Percentiles rank a stretch among this genome's conserved stretches.
These are phyloP conservation scores for Okamejei kenojei DNA, from an alignment of 2,797 vertebrate genomes.

Conservation along the genomic window DNA sequence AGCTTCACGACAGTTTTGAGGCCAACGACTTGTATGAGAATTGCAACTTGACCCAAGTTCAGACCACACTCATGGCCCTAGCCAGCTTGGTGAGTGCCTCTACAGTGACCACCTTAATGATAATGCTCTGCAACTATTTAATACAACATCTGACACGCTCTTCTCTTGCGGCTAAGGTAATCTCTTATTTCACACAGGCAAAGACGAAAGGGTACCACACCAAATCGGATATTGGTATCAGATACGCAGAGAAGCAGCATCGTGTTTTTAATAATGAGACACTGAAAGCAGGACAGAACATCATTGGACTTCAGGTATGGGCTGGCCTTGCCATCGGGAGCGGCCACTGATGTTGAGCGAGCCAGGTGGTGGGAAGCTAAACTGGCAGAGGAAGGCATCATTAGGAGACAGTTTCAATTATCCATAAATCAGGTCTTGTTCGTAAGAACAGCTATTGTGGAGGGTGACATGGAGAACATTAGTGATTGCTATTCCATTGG, in stretches of 20 bases:
- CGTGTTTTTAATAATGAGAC: slow-evolving; percentile 78
- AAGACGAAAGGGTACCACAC: slow-evolving; percentile 79
- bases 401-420: background rate
- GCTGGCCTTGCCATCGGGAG: background rate
- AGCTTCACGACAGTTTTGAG: slow-evolving; percentile 82
- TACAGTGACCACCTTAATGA: background rate
- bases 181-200: slow-evolving; percentile 57
- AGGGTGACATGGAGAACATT: background rate
- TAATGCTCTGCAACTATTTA: background rate
- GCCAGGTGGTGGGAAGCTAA: too few species aligned
- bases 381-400: too few species aligned
- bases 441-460: background rate
- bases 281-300: slow-evolving; percentile 78
- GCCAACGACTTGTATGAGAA: slow-evolving; percentile 96
- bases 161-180: background rate
- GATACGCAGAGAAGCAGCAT: slow-evolving; percentile 82
- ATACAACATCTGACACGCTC: background rate
- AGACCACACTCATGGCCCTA: slow-evolving; percentile 78
- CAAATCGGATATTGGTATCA: slow-evolving; percentile 77
- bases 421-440: background rate
- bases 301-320: slow-evolving; percentile 82
- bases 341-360: background rate
- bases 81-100: slow-evolving; percentile 76
- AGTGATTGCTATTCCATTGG: background rate
- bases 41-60: slow-evolving; percentile 87